These are phyloP conservation scores for Drosophila nr. fundita DNA, from an alignment of 2,888 invertebrate genomes.

Conservation along the genomic window DNA sequence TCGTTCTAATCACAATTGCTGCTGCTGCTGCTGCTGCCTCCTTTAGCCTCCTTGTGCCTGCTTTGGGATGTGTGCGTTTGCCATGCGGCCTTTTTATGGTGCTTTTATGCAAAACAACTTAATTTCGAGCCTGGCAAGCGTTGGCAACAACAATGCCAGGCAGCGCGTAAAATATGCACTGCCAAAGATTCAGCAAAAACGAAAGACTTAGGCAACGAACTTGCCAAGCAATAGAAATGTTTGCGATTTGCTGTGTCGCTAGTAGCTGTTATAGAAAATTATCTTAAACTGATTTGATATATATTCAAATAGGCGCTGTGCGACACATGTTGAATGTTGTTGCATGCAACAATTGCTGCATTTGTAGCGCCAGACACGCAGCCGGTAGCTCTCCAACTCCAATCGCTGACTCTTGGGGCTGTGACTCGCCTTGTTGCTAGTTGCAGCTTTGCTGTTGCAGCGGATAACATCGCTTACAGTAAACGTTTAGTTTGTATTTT, in stretches of 20 bases:
- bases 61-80: conserved; percentile 42
- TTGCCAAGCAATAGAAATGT: conserved; percentile 63
- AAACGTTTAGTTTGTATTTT: conserved; percentile 79
- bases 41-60: conserved; percentile 20
- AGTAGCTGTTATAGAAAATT: conserved; percentile 78
- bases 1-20: conserved; percentile 79
- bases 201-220: conserved; percentile 74
- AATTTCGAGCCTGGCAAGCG: conserved; percentile 61
- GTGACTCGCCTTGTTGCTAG: conserved; percentile 42
- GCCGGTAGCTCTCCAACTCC: conserved; percentile 43
- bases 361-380: conserved; percentile 63
- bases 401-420: background rate
- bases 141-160: conserved; percentile 58
- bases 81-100: conserved; percentile 79
- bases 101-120: conserved; percentile 82
- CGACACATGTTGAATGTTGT: conserved; percentile 75
- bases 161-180: conserved; percentile 77
- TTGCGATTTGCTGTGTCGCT: conserved; percentile 63
- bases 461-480: conserved; percentile 76
- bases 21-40: conserved; percentile 18
- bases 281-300: conserved; percentile 79
- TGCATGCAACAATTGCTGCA: conserved; percentile 61
- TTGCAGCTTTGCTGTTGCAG: conserved; percentile 22
- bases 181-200: conserved; percentile 38
- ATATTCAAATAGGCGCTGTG: conserved; percentile 79